A percentile compares a stretch with the other conserved stretches of the same genome.
These are phyloP conservation scores for Mormyrus lacerda DNA, from an alignment of 2,113 vertebrate genomes.

Conservation along the genomic window DNA sequence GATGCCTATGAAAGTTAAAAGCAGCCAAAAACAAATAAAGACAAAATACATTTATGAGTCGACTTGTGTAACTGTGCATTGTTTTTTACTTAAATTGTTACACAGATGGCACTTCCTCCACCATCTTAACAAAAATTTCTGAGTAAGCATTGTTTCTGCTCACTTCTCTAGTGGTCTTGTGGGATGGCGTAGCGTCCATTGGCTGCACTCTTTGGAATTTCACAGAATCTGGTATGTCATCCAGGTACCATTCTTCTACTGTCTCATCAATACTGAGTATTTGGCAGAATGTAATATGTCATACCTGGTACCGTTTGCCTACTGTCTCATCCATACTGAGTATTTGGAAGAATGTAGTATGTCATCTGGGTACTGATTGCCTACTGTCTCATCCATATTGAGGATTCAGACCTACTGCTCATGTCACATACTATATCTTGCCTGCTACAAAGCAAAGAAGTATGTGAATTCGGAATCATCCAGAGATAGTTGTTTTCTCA, in stretches of 20 bases:
- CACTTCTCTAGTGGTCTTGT: neutral
- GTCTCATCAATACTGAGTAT: neutral
- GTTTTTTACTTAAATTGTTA: neutral
- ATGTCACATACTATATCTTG: neutral
- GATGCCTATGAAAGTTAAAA: neutral
- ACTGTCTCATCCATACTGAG: neutral
- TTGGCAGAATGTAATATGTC: neutral
- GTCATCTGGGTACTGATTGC: neutral
- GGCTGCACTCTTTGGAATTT: neutral
- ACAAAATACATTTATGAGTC: neutral
- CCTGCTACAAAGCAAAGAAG: neutral
- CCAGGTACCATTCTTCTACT: neutral
- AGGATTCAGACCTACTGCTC: neutral
- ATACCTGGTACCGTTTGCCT: neutral
- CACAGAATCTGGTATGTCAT: neutral
- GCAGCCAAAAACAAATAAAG: neutral
- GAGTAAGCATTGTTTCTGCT: neutral
- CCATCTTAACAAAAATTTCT: neutral
- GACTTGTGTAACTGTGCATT: neutral
- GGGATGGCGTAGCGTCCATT: neutral
- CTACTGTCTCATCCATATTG: neutral
- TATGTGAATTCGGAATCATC: neutral
- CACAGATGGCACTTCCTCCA: neutral
- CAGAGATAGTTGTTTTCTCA: neutral
- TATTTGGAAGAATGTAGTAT: neutral